phyloP scores from a whole-genome alignment of 2,113 vertebrate genomes.

The Proterorhinus semilunaris region DNA sequence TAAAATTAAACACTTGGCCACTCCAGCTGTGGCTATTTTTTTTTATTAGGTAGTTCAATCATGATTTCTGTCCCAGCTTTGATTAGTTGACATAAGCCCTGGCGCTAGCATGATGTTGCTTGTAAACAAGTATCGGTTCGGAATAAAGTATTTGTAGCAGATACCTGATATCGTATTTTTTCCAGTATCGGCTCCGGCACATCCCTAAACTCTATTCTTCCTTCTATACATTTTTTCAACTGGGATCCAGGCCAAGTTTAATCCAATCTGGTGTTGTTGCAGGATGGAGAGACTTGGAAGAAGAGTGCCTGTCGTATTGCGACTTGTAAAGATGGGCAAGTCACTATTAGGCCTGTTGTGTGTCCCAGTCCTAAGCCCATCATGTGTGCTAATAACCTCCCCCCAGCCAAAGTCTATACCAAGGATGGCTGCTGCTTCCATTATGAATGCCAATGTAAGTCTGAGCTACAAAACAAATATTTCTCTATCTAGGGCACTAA shows the following conservation, averaged over 20 bases:
- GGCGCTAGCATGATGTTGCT: too few relatives aligned
- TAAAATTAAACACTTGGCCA: too few relatives aligned
- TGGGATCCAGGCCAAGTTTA: background rate
- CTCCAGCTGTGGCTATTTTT: too few relatives aligned
- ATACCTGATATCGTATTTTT: too few relatives aligned
- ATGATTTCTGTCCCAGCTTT: too few relatives aligned
- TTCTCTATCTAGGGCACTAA: too few relatives aligned
- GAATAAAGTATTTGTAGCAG: too few relatives aligned
- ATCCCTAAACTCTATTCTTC: too few relatives aligned
- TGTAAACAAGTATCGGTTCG: too few relatives aligned
- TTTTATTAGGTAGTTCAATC: too few relatives aligned
- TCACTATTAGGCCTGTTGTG: slow-evolving; percentile 10
- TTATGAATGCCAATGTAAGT: slow-evolving; percentile 88
- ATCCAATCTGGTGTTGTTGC: background rate
- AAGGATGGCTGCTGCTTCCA: slow-evolving; percentile 78
- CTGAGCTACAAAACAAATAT: background rate
- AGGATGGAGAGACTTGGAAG: slow-evolving; percentile 79
- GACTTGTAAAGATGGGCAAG: slow-evolving; percentile 71
- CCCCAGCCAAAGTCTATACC: slow-evolving; percentile 69
- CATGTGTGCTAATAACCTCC: slow-evolving; percentile 80
- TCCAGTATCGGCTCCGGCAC: too few relatives aligned
- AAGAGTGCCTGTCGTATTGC: slow-evolving; percentile 71
- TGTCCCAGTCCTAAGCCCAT: slow-evolving; percentile 66
- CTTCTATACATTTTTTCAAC: background rate
- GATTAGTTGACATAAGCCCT: too few relatives aligned